Conservation (phyloP, 1,140 invertebrate species). For the Bathynomus jamesi region DNA sequence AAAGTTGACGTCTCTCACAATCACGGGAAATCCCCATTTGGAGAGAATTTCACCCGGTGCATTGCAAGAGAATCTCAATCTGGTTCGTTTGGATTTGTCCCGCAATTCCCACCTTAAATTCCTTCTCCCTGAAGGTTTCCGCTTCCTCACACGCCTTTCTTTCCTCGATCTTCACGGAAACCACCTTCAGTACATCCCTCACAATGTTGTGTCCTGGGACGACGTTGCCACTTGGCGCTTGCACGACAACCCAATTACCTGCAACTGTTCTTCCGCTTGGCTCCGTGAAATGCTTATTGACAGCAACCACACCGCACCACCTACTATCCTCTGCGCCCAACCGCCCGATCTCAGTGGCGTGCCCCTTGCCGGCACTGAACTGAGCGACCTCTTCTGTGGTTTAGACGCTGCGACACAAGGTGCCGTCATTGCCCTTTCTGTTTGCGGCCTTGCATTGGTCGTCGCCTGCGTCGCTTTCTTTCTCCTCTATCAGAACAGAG, state of each 20-base stretch:
- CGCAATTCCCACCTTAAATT: conserved; percentile 25
- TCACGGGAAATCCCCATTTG: conserved; percentile 22
- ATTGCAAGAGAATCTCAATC: conserved; percentile 25
- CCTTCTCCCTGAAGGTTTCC: conserved; percentile 23
- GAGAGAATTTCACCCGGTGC: conserved; percentile 16
- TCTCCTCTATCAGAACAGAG: conserved; percentile 28
- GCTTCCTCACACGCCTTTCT: conserved; percentile 24
- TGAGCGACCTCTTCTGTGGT: conserved; percentile 33
- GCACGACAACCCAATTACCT: conserved; percentile 29
- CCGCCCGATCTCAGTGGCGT: conserved; percentile 18
- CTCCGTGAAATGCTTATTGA: conserved; percentile 16
- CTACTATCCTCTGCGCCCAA: conserved; percentile 18
- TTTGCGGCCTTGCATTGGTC: conserved; percentile 20
- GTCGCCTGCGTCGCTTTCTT: conserved; percentile 23
- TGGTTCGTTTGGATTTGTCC: conserved; percentile 24
- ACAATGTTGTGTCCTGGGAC: conserved; percentile 27
- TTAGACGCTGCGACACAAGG: conserved; percentile 29
- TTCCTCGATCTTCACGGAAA: conserved; percentile 26
- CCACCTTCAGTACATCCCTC: conserved; percentile 23
- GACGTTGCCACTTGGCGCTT: conserved; percentile 29
- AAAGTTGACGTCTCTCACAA: conserved; percentile 20
- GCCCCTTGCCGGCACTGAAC: conserved; percentile 13
- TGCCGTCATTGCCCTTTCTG: conserved; percentile 23
- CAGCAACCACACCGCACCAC: conserved; percentile 18
- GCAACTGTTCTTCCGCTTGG: conserved; percentile 35